Base-by-base conservation (phyloP, 1,140 invertebrate genomes). In the Harpegnathos saltator region DNA sequence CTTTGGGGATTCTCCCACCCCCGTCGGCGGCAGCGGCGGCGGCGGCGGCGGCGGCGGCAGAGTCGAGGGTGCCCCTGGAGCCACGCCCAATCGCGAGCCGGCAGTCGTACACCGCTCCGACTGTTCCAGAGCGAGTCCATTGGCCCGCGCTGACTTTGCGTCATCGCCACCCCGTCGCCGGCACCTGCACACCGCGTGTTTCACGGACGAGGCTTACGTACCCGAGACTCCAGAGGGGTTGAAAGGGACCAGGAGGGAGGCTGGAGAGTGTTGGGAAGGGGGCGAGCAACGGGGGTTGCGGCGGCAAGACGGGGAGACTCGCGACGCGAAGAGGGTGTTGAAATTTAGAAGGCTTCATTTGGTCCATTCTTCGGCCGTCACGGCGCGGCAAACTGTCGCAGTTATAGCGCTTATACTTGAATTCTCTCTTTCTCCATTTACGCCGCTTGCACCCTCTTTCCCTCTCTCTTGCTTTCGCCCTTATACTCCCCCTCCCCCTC, bases 261-360 rank as follows among this genome's bases (percentile, higher is more conserved):
- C 29, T 33, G 29, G 29, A 29, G 33, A 74, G 15, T 38, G 14
- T 29, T 12, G 24, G 58, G 24, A 61, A 61, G 59, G n/a, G 38
- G 59, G 24, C 22, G 72, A 38, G 56, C 12, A 62, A 44, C 75
- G 69, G 74, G 68, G 26, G 19, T 14, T 24, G n/a, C 68, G 50
- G 38, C 38, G 14, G 61, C 61, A 63, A 56, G 65, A 68, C 72
- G 63, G 54, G 74, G 77, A 84, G 82, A 62, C 63, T 84, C 63
- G 61, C 66, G 59, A 63, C 61, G 66, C 84, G 86, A 89, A 88
- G 89, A 91, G 91, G 90, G 89, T 92, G 92, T 92, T 91, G 89
- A 92, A 93, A 93, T 92, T 93, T 92, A 91, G 90, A 91, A 93
- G 90, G 91, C 93, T 93, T 93, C 92, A 93, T 93, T 94, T 93